A percentile compares a stretch with the other conserved stretches of the same genome.
Conservation (phyloP, 2,797 vertebrate genomes). For the Anomalospiza imberbis region DNA sequence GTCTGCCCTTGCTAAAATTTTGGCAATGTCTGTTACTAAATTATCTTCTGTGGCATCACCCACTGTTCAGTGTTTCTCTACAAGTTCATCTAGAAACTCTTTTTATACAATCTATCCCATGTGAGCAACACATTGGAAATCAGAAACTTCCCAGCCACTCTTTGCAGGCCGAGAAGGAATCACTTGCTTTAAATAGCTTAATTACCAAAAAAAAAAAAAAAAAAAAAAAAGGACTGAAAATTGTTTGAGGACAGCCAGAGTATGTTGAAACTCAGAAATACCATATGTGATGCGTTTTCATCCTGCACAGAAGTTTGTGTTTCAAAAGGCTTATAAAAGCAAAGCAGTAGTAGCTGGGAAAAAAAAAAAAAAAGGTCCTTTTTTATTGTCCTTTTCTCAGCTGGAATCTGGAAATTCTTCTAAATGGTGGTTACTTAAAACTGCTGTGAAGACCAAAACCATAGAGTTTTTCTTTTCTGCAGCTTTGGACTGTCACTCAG, state of each 20-base stretch:
- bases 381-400: background rate
- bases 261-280: background rate
- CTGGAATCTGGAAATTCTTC: background rate
- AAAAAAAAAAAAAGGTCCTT: fast-evolving
- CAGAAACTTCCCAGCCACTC: background rate
- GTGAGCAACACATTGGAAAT: background rate
- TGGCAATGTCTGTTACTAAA: background rate
- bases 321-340: background rate
- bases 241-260: background rate
- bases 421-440: background rate
- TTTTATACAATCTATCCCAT: background rate
- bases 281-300: background rate
- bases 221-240: background rate
- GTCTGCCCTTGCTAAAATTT: background rate
- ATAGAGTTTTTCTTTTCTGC: background rate
- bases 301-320: background rate
- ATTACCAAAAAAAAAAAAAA: background rate
- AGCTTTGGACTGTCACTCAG: background rate
- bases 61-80: background rate
- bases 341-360: background rate
- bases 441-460: background rate
- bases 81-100: background rate
- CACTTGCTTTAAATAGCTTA: background rate
- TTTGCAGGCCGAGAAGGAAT: background rate
- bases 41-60: background rate